phyloP scores from a whole-genome alignment of 2,888 invertebrate species.

The Pachliopta kotzebuea region DNA sequence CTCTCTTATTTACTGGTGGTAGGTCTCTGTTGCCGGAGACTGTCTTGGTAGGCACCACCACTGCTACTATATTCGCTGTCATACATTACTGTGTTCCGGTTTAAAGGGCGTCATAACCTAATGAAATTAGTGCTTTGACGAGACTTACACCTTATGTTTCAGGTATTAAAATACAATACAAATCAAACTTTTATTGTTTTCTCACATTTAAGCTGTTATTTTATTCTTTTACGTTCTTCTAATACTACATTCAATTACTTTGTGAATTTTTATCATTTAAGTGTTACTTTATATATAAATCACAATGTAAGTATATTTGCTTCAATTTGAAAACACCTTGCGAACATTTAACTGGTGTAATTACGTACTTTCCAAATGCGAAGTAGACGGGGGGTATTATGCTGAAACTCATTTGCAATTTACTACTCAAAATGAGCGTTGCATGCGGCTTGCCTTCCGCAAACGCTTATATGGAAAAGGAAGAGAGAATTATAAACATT shows the following conservation, averaged over 20 bases:
- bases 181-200: too few relatives aligned
- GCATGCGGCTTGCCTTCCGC: neutral
- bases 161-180: too few relatives aligned
- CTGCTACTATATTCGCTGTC: too few relatives aligned
- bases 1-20: too few relatives aligned
- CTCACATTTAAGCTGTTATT: too few relatives aligned
- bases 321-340: neutral
- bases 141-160: too few relatives aligned
- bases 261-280: neutral
- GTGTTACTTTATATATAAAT: neutral
- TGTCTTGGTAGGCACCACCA: too few relatives aligned
- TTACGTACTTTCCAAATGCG: conserved; percentile 4
- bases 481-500: neutral
- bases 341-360: conserved; percentile 4
- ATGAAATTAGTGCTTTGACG: too few relatives aligned
- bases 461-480: neutral
- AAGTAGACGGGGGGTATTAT: conserved; percentile 2
- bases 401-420: conserved; percentile 12
- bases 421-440: conserved; percentile 1
- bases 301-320: neutral
- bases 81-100: too few relatives aligned
- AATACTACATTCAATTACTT: neutral
- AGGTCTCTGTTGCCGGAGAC: too few relatives aligned
- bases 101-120: too few relatives aligned
- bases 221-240: too few relatives aligned